Base-by-base conservation (phyloP, 2,888 invertebrate genomes). In the Himalopsyche anomala region DNA sequence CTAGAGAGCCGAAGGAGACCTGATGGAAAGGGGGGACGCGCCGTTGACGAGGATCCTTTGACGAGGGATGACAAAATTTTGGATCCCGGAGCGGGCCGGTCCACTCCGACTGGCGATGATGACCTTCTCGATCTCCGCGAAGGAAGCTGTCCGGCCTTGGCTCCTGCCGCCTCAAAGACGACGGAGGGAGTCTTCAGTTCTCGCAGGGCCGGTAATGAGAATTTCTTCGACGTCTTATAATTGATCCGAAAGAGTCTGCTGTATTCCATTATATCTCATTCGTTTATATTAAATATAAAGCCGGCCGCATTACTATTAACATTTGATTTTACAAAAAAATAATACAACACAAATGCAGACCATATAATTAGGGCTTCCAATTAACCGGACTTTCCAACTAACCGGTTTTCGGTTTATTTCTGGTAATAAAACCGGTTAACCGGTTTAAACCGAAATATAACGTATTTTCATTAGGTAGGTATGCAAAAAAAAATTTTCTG, bases 1-100 rank as follows among this genome's bases (percentile, higher is more conserved):
- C 89, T 93, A 51, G 92, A 91, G 89, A 92, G 92, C 42, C 84
- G 15, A 51, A 51, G 51, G 8, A 12, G 51, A 15, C 79, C 54
- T 36, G 80, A 40, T 15, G 55, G 19, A 86, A 85, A n/a, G 80
- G 69, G 42, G 40, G 69, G 15, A 15, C 51, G 51, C 12, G 15
- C 5, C 12, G 15, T 15, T 2, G 51, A 51, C 3, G 51, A 51
- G 51, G 15, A 51, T 51, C 51, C 83, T 42, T 80, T 55, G n/a
- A 86, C 85, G 81, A 84, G 85, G 17, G 87, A 88, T 81, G 85
- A 87, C 8, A 86, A 87, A 81, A 87, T 88, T 45, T 12, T 88
- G 54, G 88, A 88, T 83, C 42, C 88, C 5, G 88, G 88, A 19
- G 81, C 85, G 15, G 87, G 85, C 36, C 17, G 45, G 6, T n/a